phyloP scores from a whole-genome alignment of 2,797 vertebrate genomes.

The Ambastaia sidthimunki region DNA sequence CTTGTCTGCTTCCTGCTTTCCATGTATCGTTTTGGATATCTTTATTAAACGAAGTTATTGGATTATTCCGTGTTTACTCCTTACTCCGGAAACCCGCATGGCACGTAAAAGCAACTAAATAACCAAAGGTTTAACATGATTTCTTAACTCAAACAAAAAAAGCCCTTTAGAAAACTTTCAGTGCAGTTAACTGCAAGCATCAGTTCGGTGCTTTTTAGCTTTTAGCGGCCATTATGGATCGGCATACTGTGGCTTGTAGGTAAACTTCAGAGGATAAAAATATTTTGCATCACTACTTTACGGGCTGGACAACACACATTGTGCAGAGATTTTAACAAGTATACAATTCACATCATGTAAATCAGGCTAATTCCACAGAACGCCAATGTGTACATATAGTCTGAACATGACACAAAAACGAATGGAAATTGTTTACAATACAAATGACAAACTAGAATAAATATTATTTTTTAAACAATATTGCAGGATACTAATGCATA shows the following conservation, averaged over 20 bases:
- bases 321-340: background rate
- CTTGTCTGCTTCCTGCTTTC: too few species aligned
- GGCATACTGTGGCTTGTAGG: background rate
- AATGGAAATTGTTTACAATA: slow-evolving; percentile 56
- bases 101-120: slow-evolving; percentile 30
- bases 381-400: slow-evolving; percentile 56
- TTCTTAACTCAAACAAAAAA: slow-evolving; percentile 7
- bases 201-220: background rate
- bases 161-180: slow-evolving; percentile 20
- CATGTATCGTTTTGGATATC: too few species aligned
- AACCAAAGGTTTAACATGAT: slow-evolving; percentile 19
- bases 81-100: too few species aligned
- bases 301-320: background rate
- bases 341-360: background rate
- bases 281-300: background rate
- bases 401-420: slow-evolving; percentile 56
- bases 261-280: background rate
- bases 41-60: too few species aligned
- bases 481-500: slow-evolving; percentile 38
- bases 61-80: too few species aligned
- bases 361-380: slow-evolving; percentile 56
- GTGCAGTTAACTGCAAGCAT: slow-evolving; percentile 4
- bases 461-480: too few species aligned
- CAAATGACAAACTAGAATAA: slow-evolving; percentile 21
- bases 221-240: background rate